Evolutionary conservation across 2,113 vertebrate genomes (phyloP), one percentile per base, ranked within the genome.

Genomic region (Vicugna pacos): DNA sequence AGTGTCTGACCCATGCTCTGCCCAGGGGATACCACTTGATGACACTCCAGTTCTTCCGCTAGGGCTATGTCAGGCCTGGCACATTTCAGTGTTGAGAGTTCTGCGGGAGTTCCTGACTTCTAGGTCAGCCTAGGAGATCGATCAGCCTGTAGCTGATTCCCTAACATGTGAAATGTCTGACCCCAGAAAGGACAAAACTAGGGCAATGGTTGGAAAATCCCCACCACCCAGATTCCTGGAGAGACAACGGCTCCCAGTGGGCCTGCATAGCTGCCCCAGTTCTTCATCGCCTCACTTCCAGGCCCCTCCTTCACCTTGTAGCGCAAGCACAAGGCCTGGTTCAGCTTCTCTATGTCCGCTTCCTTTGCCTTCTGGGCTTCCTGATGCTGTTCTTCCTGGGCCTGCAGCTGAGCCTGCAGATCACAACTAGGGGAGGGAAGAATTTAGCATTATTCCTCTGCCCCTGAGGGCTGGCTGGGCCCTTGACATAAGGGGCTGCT

Each of bases 251-350:
- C 11, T 97, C 97, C 96, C 97, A 88, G n/a, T 83, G 91, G 96
- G 79, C 96, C 88, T 13, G 22, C 1, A 84, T 52, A 72, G 70
- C 94, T 95, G 97, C 88, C 96, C 97, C 95, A 98, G 97, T 97
- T 98, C 89, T 97, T 97, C 0, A 0, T 91, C 76, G 97, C 92
- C 97, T 98, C 98, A 98, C 35, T 98, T 98, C 95, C 91, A 94
- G 83, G 90, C 79, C 81, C 89, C 95, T 93, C 48, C 1, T 97
- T 98, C 91, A 98, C 98, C 98, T 99, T 98, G 14, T 97, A 94
- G 95, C 97, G 97, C 95, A 97, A 91, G 91, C 97, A 98, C 93
- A 99, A 92, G 0, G 52, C 79, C 86, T 98, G 98, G 94, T 98
- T 98, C 96, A 99, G 92, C 83, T 98, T 98, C 38, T 97, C 54